These are phyloP conservation scores for Leptestheria dahalacensis DNA, from an alignment of 1,140 invertebrate genomes.

Conservation along the genomic window DNA sequence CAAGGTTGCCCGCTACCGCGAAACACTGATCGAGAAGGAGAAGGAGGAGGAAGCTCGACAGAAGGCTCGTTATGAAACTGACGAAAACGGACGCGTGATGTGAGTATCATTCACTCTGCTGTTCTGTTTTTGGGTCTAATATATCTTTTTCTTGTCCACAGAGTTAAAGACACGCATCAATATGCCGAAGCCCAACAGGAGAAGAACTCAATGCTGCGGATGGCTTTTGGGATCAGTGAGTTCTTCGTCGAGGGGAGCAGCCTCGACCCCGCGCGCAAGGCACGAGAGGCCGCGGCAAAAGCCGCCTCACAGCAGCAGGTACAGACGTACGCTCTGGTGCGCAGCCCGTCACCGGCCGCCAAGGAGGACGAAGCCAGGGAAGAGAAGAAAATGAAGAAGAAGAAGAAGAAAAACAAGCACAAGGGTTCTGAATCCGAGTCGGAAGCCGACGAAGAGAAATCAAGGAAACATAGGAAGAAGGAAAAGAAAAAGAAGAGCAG, in stretches of 20 bases:
- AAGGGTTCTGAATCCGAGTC: neutral
- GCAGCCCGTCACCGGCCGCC: constrained; percentile 26
- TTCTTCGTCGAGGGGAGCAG: constrained; percentile 87
- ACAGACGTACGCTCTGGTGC: constrained; percentile 43
- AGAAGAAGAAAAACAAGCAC: constrained; percentile 15
- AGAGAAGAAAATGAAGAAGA: constrained; percentile 8
- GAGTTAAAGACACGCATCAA: constrained; percentile 86
- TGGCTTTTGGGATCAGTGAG: constrained; percentile 87
- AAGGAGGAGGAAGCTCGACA: constrained; percentile 30
- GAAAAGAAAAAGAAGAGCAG: constrained; percentile 13
- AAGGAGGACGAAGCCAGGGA: constrained; percentile 18
- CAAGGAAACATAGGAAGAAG: no score
- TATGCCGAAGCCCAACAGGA: constrained; percentile 90
- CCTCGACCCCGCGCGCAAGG: constrained; percentile 68
- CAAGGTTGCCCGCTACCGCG: constrained; percentile 62
- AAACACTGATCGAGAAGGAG: constrained; percentile 54
- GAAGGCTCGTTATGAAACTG: constrained; percentile 36
- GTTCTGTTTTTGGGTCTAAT: neutral
- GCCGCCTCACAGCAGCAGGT: constrained; percentile 34
- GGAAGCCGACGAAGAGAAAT: constrained; percentile 4
- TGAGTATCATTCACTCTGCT: constrained; percentile 36
- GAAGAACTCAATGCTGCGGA: constrained; percentile 79
- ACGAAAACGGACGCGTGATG: constrained; percentile 58
- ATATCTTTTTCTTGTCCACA: constrained; percentile 32
- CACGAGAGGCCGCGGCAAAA: constrained; percentile 54